Percentiles rank a stretch among this genome's conserved stretches.
Evolutionary conservation across 2,797 vertebrate species (phyloP).

Genomic region (Galago senegalensis): DNA sequence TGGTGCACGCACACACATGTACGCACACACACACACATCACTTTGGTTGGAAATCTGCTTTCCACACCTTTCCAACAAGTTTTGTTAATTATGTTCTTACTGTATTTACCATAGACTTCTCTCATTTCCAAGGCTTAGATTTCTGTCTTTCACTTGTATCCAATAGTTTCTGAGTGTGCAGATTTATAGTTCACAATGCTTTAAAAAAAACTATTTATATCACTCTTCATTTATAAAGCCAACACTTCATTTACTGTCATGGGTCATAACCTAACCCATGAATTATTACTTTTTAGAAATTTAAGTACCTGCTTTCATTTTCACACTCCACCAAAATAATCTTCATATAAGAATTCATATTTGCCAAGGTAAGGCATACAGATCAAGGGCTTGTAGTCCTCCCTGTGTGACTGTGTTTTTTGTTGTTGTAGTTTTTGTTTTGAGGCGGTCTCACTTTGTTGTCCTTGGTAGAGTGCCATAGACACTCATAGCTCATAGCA

Average conservation of each 20-base stretch:
- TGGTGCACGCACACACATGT: background rate
- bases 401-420: background rate
- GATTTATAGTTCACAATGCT: background rate
- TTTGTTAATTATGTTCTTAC: background rate
- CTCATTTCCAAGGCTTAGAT: background rate
- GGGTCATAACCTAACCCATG: background rate
- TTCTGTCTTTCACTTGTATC: background rate
- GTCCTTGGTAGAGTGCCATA: no score
- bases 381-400: background rate
- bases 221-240: background rate
- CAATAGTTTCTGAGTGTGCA: background rate
- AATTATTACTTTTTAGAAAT: background rate
- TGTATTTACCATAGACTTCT: background rate
- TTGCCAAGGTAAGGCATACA: background rate
- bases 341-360: background rate
- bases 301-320: background rate
- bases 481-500: no score
- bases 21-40: background rate
- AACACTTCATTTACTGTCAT: background rate
- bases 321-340: constrained; percentile 4
- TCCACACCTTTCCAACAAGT: background rate
- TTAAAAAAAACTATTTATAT: background rate
- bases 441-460: no score
- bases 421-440: no score
- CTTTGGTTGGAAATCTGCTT: background rate